Evolutionary conservation across 2,888 invertebrate genomes (phyloP).

Genomic region (Linnaemya tessellans): DNA sequence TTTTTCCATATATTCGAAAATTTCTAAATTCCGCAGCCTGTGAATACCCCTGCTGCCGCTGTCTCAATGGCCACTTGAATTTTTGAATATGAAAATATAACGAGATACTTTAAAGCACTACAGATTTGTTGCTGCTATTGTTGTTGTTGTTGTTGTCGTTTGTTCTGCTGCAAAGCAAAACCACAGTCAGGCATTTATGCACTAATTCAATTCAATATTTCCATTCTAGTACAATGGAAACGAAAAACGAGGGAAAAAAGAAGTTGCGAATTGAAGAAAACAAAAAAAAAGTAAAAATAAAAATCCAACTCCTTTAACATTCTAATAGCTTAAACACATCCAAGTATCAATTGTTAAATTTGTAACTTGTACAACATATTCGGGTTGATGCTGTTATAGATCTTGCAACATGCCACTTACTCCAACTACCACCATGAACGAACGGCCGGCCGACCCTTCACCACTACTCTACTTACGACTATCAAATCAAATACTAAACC

Average conservation of each 20-base stretch:
- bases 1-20: no score
- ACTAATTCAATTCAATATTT: slow-evolving; percentile 47
- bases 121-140: slow-evolving; percentile 12
- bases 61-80: slow-evolving; percentile 72
- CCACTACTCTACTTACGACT: slow-evolving; percentile 1
- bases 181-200: slow-evolving; percentile 49
- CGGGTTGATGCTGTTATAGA: background rate
- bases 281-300: background rate
- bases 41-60: slow-evolving; percentile 20
- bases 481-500: slow-evolving; percentile 29
- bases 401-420: slow-evolving; percentile 3
- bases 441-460: background rate
- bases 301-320: slow-evolving; percentile 28
- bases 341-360: slow-evolving; percentile 52
- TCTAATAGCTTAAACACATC: slow-evolving; percentile 47
- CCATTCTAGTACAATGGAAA: slow-evolving; percentile 1
- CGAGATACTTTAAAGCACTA: slow-evolving; percentile 57
- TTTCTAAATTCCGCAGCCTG: no score
- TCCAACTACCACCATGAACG: background rate
- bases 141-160: background rate
- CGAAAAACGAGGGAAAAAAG: background rate
- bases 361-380: slow-evolving; percentile 58
- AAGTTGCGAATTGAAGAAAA: slow-evolving; percentile 13
- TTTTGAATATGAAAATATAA: slow-evolving; percentile 69
- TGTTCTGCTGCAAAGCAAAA: slow-evolving; percentile 34